Conservation (phyloP, 1,140 invertebrate species). For the Neuroterus valhalla region DNA sequence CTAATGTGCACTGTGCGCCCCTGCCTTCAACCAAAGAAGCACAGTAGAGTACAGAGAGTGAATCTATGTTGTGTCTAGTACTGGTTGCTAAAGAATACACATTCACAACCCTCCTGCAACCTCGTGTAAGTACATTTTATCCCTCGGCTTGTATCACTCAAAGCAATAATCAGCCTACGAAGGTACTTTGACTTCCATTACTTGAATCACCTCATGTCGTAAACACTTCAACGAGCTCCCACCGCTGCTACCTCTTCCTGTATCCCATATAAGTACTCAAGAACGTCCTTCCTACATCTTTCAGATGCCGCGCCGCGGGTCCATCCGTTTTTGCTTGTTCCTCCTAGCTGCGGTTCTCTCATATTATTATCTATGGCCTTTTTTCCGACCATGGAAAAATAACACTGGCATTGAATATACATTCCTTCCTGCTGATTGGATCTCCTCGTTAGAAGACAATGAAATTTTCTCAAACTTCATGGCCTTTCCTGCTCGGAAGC, state of each 20-base stretch:
- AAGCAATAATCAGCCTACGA: slow-evolving; percentile 22
- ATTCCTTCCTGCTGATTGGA: background rate
- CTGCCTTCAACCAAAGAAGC: background rate
- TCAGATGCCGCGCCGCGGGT: slow-evolving; percentile 27
- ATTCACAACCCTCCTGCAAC: background rate
- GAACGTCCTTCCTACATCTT: slow-evolving; percentile 28
- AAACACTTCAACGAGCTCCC: slow-evolving; percentile 28
- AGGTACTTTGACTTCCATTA: slow-evolving; percentile 30
- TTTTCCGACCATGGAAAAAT: background rate
- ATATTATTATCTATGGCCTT: slow-evolving; percentile 13
- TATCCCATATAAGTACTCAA: slow-evolving; percentile 23
- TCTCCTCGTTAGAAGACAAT: slow-evolving; percentile 13
- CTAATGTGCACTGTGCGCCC: no score
- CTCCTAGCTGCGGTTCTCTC: background rate
- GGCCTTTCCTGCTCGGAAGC: no score
- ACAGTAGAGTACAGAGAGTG: no score
- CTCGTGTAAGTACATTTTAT: background rate
- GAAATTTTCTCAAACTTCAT: background rate
- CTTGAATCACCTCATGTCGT: slow-evolving; percentile 27
- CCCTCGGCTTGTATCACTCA: slow-evolving; percentile 28
- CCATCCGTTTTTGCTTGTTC: slow-evolving; percentile 26
- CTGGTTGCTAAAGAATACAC: no score
- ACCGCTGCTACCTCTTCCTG: slow-evolving; percentile 24
- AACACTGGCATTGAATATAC: slow-evolving; percentile 7
- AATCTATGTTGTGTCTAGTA: no score